Percentiles rank a stretch among this genome's conserved stretches.
Conservation (phyloP, 1,140 invertebrate species). For the Scylla paramamosain region DNA sequence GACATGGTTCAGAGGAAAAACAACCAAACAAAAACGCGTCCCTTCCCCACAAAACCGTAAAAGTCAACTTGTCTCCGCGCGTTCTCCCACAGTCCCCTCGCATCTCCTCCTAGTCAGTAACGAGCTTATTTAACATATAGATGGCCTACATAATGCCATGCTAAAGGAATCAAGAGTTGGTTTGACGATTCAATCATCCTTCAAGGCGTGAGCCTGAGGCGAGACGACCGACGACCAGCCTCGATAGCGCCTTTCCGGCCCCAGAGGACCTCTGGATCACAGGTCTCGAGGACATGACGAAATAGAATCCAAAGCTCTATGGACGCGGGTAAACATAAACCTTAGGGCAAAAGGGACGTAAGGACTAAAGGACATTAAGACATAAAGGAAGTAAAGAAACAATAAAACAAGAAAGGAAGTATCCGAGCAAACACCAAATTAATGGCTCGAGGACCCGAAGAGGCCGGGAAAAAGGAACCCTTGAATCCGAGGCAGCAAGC, state of each 20-base stretch:
- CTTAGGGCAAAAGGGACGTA: too few species aligned
- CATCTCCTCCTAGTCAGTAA: not conserved
- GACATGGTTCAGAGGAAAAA: not conserved
- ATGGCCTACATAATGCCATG: slow-evolving; percentile 46
- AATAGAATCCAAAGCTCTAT: not conserved
- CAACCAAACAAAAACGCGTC: not conserved
- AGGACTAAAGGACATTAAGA: too few species aligned
- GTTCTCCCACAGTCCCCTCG: not conserved
- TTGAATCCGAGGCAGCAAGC: too few species aligned
- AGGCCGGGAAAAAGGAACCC: too few species aligned
- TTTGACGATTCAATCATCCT: slow-evolving; percentile 34
- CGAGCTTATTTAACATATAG: slow-evolving; percentile 49
- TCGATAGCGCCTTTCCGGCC: not conserved
- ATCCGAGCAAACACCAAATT: too few species aligned
- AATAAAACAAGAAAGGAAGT: too few species aligned
- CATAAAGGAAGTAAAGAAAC: too few species aligned
- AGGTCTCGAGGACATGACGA: not conserved
- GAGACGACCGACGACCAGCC: not conserved
- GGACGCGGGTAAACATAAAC: not conserved
- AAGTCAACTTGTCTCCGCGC: not conserved
- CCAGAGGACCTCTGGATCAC: not conserved
- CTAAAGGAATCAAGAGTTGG: slow-evolving; percentile 34
- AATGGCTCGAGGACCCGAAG: too few species aligned
- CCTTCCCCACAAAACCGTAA: not conserved
- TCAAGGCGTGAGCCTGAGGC: not conserved